Conservation (phyloP, 37 sponge, comb jelly and placozoan species). For the Aphrocallistes beatrix region DNA sequence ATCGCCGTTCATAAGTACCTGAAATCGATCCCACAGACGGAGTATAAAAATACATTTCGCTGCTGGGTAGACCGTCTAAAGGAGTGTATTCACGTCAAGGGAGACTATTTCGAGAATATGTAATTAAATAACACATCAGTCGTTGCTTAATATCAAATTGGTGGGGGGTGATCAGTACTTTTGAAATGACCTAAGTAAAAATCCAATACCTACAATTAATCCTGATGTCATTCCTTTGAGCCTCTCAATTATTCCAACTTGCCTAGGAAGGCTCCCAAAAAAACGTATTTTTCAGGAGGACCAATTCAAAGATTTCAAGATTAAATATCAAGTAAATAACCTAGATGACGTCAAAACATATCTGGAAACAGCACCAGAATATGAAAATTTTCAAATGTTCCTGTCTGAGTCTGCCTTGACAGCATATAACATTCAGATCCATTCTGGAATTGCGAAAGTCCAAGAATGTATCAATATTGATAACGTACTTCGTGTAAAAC, state of each 20-base stretch:
- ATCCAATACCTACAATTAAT: not conserved
- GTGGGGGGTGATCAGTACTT: too few relatives aligned
- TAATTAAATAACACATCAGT: too few relatives aligned
- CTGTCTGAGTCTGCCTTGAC: not conserved
- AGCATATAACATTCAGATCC: not conserved
- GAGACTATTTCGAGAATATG: too few relatives aligned
- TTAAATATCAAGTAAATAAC: not conserved
- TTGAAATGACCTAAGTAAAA: too few relatives aligned
- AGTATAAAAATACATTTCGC: too few relatives aligned
- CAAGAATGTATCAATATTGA: not conserved
- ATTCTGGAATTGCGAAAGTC: not conserved
- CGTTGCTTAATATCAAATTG: too few relatives aligned
- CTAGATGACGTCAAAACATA: not conserved
- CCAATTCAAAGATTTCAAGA: not conserved
- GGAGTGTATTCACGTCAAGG: too few relatives aligned
- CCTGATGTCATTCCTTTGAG: not conserved
- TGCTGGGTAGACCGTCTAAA: too few relatives aligned
- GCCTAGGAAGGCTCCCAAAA: not conserved
- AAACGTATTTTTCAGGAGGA: not conserved
- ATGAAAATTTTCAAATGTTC: not conserved
- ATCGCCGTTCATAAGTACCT: too few relatives aligned
- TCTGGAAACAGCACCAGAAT: not conserved
- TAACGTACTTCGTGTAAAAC: not conserved
- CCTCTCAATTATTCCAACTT: not conserved
- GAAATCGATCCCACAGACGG: too few relatives aligned